Percentiles rank a stretch among this genome's conserved stretches.
Conservation (phyloP, 2,113 vertebrate species). For the Elachura formosa region DNA sequence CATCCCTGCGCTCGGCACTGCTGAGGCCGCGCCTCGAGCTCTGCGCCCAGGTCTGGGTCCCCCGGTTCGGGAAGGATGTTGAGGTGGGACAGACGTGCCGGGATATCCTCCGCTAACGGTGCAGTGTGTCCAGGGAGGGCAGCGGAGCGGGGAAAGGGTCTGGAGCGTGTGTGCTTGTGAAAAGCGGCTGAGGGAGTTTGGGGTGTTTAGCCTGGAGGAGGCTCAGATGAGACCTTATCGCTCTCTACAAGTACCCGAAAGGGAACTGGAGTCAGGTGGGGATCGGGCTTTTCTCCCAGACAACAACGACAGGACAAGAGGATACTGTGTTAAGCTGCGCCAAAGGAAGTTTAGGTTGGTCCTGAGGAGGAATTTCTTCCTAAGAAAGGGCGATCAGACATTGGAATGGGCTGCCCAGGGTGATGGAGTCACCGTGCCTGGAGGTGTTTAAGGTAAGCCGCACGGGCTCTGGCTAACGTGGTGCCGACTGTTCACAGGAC, state of each 20-base stretch:
- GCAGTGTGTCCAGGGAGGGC: not conserved
- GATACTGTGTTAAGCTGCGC: not conserved
- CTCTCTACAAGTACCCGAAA: not conserved
- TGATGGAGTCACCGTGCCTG: not conserved
- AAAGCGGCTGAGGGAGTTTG: not conserved
- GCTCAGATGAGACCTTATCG: not conserved
- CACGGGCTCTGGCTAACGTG: not conserved
- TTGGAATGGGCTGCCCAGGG: not conserved
- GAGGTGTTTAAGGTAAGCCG: not conserved
- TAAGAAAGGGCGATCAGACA: not conserved
- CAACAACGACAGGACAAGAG: not conserved
- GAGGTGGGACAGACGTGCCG: not conserved
- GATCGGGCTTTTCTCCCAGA: not conserved
- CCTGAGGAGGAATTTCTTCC: not conserved
- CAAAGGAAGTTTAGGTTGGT: not conserved
- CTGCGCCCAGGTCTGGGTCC: not conserved
- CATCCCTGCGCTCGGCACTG: not conserved
- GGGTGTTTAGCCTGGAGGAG: not conserved
- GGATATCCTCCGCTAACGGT: not conserved
- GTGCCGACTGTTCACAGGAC: rapidly evolving
- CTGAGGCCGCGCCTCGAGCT: not conserved
- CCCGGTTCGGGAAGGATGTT: not conserved
- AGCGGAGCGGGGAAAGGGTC: not conserved
- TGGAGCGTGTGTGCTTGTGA: not conserved
- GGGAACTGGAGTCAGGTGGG: not conserved